These are phyloP conservation scores for Acrocephalus arundinaceus DNA, from an alignment of 2,113 vertebrate species.

Conservation along the genomic window DNA sequence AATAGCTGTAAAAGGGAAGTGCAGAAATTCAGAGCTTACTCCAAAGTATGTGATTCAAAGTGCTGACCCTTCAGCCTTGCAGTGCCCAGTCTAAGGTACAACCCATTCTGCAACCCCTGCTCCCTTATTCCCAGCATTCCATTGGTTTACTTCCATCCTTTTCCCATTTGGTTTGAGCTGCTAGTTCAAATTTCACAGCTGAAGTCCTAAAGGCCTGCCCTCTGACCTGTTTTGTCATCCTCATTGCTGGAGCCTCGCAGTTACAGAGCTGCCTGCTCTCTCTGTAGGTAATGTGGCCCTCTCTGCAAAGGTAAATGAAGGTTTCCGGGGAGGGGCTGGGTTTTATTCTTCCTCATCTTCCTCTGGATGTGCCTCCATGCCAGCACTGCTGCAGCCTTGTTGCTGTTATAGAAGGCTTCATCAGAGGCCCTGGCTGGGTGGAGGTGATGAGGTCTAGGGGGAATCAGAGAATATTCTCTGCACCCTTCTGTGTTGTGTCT, in stretches of 20 bases:
- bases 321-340: neutral
- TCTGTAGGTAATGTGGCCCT: accelerated
- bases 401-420: neutral
- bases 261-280: neutral
- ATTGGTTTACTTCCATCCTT: neutral
- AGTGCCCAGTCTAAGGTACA: neutral
- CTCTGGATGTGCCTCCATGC: neutral
- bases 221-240: neutral
- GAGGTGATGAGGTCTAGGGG: neutral
- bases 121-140: neutral
- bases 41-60: neutral
- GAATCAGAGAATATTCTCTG: neutral
- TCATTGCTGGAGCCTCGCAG: neutral
- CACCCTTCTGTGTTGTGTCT: accelerated
- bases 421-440: neutral
- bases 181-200: neutral
- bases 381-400: accelerated
- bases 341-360: neutral
- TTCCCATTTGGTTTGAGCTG: neutral
- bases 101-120: neutral
- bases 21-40: neutral
- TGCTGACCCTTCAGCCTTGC: neutral
- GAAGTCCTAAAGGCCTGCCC: neutral
- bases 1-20: neutral
- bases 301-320: neutral